A percentile compares a stretch with the other conserved stretches of the same genome.
Conservation (phyloP, 1,140 invertebrate genomes). For the Papilio polyxenes region DNA sequence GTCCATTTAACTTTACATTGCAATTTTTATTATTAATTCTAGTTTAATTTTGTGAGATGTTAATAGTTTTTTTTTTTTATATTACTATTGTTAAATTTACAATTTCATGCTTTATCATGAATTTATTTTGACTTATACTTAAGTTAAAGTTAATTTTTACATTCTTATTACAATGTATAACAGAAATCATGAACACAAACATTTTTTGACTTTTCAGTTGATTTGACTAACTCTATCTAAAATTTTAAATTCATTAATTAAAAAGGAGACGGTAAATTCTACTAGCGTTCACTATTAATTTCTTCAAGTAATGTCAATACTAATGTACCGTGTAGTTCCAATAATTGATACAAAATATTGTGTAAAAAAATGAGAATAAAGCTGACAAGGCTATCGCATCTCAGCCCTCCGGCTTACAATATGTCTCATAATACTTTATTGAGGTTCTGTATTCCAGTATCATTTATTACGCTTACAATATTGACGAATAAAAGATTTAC, state of each 20-base stretch:
- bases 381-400: conserved; percentile 4
- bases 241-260: too few species aligned
- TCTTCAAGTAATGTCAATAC: neutral
- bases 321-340: neutral
- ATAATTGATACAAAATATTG: neutral
- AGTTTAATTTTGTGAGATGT: neutral
- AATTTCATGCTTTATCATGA: too few species aligned
- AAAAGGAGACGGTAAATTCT: too few species aligned
- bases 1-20: neutral
- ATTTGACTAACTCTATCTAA: too few species aligned
- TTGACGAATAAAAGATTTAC: conserved; percentile 10
- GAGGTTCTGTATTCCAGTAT: neutral
- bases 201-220: too few species aligned
- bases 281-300: too few species aligned
- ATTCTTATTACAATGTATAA: too few species aligned
- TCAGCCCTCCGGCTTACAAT: neutral
- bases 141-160: too few species aligned
- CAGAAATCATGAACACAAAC: too few species aligned
- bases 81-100: too few species aligned
- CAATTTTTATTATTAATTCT: conserved; percentile 5
- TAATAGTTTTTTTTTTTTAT: too few species aligned
- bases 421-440: neutral
- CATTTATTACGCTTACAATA: neutral
- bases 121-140: too few species aligned
- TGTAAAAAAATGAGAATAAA: neutral